Conservation (phyloP, 1,140 invertebrate species). For the Steinernema feltiae region DNA sequence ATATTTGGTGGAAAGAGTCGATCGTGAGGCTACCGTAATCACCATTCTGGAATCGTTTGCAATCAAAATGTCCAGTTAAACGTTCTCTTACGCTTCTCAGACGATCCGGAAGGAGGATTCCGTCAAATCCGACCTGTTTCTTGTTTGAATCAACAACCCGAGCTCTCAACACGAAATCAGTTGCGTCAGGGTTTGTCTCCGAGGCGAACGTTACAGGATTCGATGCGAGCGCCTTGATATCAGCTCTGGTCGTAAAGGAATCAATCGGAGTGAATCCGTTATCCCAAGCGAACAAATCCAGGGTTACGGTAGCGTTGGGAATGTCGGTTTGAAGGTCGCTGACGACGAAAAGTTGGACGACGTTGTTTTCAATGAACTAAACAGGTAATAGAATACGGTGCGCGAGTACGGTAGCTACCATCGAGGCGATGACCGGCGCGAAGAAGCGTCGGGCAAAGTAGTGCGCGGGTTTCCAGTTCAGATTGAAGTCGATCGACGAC, state of each 20-base stretch:
- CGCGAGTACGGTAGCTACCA: conserved; percentile 36
- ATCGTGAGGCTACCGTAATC: conserved; percentile 9
- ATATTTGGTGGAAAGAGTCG: background rate
- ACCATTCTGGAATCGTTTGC: background rate
- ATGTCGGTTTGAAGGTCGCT: conserved; percentile 30
- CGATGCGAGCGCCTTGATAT: background rate
- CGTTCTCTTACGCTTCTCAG: background rate
- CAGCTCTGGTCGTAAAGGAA: conserved; percentile 3
- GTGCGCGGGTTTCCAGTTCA: conserved; percentile 50
- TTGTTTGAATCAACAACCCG: background rate
- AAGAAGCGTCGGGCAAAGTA: conserved; percentile 53
- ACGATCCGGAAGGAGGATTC: background rate
- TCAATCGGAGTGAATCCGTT: conserved; percentile 40
- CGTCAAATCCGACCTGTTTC: conserved; percentile 20
- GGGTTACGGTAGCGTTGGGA: conserved; percentile 25
- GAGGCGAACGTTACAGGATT: background rate
- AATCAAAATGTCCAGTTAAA: background rate
- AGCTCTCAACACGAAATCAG: conserved; percentile 20
- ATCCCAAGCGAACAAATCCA: conserved; percentile 25
- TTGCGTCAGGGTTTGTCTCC: background rate
- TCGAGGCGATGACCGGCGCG: conserved; percentile 41
- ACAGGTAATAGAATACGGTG: conserved; percentile 18
- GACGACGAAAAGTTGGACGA: conserved; percentile 37
- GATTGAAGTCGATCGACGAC: conserved; percentile 71
- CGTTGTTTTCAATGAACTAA: conserved; percentile 37